Conservation (phyloP, 2,797 vertebrate genomes). For the Crocodylus rhombifer region DNA sequence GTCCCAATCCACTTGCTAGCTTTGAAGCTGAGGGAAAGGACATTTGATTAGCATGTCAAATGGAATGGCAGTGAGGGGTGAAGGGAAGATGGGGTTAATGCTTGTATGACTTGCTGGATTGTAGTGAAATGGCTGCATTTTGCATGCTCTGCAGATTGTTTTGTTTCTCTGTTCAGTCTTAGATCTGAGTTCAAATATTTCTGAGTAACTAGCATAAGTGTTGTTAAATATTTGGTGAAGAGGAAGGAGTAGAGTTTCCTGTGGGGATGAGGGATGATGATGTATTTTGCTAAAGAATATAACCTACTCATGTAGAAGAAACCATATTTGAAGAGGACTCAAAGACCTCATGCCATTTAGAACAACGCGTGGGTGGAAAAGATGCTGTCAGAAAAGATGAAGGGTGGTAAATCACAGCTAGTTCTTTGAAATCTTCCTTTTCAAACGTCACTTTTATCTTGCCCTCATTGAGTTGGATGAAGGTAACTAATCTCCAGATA, state of each 20-base stretch:
- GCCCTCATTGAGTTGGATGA: neutral
- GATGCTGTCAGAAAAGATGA: neutral
- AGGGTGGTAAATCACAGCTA: neutral
- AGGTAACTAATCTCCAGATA: neutral
- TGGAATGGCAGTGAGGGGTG: neutral
- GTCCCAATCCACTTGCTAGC: neutral
- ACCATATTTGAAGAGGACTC: neutral
- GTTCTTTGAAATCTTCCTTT: neutral
- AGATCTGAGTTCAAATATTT: neutral
- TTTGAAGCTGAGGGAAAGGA: neutral
- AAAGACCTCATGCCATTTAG: neutral
- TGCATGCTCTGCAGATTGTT: neutral
- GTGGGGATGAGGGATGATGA: rapidly evolving
- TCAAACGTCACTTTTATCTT: too few species aligned
- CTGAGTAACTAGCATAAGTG: too few species aligned
- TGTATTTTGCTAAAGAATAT: neutral
- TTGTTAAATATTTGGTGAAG: neutral
- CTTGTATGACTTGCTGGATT: neutral
- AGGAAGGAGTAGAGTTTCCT: neutral
- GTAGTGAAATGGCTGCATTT: neutral
- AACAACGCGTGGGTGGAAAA: neutral
- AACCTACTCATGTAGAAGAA: neutral
- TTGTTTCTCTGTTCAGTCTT: neutral
- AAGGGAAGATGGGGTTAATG: neutral
- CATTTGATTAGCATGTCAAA: neutral